Base-by-base conservation (phyloP, 2,797 vertebrate species). In the Pristis pectinata region DNA sequence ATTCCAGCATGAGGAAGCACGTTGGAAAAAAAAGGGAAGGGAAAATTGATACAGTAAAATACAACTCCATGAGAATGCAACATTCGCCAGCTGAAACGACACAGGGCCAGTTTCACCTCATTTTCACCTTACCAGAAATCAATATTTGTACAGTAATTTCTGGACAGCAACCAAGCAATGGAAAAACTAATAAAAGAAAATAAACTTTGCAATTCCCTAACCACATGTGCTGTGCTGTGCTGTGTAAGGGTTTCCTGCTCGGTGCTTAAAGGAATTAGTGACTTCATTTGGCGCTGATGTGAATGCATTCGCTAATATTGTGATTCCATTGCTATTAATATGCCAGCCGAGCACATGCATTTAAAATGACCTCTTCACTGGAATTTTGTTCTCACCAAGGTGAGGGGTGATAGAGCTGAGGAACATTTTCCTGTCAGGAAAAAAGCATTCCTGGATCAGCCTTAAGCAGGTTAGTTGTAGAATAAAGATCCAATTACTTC, bases 121-220 rank as follows among this genome's bases (percentile, higher is more conserved):
- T 49, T 76, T 94, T 94, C 92, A 94, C 92, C 92, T 94, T 76
- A 74, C 70, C 92, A 94, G 92, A 76, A 94, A 94, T 94, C 92
- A 94, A 94, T 94, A 94, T 94, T 94, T 94, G 92, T 76, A 94
- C 70, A 94, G 92, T 94, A 72, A 94, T 94, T 94, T 94, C 92
- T 94, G 92, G 92, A 94, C 30, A 27, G 44, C 70, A 72, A 94
- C 92, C 92, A 94, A 94, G 92, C 49, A 74, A 56, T 94, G 92
- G 92, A 94, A 94, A 94, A 94, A 76, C 92, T 94, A 94, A 94
- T 94, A 94, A 94, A 94, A 94, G 92, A 94, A 94, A 94, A 94
- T 94, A 94, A 94, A 94, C 92, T 72, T 76, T 94, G 49, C 49
- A 76, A 94, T 94, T 94, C 92, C 92, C 92, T 72, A 94, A 49